Evolutionary conservation across 2,797 vertebrate species (phyloP).

Genomic region (Heteromormyrus szaboi): DNA sequence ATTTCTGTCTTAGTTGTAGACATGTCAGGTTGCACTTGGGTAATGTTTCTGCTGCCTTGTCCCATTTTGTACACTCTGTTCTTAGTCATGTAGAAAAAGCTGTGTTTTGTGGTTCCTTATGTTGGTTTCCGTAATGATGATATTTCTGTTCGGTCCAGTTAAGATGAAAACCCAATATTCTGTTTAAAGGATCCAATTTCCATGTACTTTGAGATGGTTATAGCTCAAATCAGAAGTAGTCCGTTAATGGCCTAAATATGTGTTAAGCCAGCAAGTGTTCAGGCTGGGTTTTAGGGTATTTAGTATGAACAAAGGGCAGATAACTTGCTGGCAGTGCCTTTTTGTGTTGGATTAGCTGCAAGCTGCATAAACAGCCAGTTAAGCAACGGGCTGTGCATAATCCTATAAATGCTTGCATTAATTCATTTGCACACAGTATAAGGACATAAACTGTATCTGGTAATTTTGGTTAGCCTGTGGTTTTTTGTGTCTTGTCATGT

Average conservation of each 20-base stretch:
- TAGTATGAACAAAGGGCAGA: not conserved
- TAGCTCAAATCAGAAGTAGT: not conserved
- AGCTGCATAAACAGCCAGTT: not conserved
- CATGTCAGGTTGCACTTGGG: not conserved
- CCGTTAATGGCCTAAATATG: not conserved
- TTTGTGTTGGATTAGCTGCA: not conserved
- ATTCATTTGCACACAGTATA: not conserved
- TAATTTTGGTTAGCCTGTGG: not conserved
- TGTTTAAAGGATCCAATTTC: not conserved
- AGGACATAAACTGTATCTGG: not conserved
- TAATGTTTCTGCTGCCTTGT: not conserved
- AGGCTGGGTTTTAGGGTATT: not conserved
- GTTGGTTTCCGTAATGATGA: not conserved
- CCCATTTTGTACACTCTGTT: not conserved
- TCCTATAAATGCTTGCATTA: not conserved
- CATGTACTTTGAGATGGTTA: not conserved
- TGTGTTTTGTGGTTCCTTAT: not conserved
- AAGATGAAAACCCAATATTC: not conserved
- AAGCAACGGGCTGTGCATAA: not conserved
- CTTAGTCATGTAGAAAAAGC: not conserved
- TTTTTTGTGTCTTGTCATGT: not conserved
- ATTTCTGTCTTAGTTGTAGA: not conserved
- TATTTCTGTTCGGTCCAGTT: not conserved
- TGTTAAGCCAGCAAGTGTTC: not conserved
- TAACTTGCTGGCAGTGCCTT: not conserved